Conservation (phyloP, 2,888 invertebrate genomes). For the Eilema caniola region DNA sequence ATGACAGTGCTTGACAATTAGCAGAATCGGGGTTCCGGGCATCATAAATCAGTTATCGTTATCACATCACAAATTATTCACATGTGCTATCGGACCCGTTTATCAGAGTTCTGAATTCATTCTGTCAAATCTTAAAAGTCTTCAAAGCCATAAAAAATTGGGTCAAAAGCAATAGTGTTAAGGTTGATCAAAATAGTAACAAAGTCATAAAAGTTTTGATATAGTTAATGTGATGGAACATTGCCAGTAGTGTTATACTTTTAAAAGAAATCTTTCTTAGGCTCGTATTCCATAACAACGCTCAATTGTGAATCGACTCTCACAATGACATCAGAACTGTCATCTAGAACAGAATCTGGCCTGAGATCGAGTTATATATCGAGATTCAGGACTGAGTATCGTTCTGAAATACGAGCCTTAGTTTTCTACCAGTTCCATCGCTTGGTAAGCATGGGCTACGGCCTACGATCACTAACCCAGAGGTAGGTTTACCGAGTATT, state of each 20-base stretch:
- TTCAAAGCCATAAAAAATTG: neutral
- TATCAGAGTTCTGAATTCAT: neutral
- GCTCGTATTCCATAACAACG: neutral
- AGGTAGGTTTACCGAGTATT: too few relatives aligned
- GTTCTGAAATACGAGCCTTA: too few relatives aligned
- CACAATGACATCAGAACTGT: too few relatives aligned
- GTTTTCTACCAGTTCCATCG: neutral
- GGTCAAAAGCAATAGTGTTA: neutral
- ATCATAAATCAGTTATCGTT: neutral
- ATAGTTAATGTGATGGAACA: neutral
- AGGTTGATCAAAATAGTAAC: neutral
- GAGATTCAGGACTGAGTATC: too few relatives aligned
- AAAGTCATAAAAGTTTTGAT: conserved; percentile 2
- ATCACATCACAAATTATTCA: neutral
- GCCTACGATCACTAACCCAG: too few relatives aligned
- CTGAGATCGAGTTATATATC: too few relatives aligned
- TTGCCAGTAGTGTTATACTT: neutral
- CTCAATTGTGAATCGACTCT: too few relatives aligned
- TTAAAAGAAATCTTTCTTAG: neutral
- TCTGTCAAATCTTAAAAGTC: neutral
- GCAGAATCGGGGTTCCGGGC: too few relatives aligned
- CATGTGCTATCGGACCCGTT: neutral
- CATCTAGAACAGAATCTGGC: too few relatives aligned
- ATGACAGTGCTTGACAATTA: too few relatives aligned
- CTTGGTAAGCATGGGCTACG: neutral